phyloP scores from a whole-genome alignment of 2,888 invertebrate species.

The Orthosia gracilis region DNA sequence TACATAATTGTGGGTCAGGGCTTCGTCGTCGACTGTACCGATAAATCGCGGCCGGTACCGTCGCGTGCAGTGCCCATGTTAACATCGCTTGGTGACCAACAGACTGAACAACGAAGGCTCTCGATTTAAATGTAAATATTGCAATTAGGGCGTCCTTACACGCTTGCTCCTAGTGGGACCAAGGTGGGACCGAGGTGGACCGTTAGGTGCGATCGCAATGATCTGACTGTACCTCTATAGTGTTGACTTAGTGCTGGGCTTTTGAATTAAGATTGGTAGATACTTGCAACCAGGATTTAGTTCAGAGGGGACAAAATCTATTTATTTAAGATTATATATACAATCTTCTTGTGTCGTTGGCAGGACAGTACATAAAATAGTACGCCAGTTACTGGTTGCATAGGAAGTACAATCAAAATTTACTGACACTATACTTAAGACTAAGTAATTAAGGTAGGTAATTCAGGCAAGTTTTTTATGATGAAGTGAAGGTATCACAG shows the following conservation, averaged over 20 bases:
- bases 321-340: background rate
- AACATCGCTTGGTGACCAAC: constrained; percentile 74
- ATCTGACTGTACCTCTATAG: constrained; percentile 49
- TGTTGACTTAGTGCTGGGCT: constrained; percentile 32
- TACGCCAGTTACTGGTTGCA: no score
- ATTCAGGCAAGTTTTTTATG: no score
- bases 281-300: background rate
- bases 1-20: constrained; percentile 59
- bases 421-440: no score
- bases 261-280: constrained; percentile 8
- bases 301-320: background rate
- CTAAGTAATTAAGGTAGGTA: no score
- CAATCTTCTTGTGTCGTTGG: no score
- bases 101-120: constrained; percentile 75
- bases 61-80: constrained; percentile 78
- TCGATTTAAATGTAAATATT: constrained; percentile 87
- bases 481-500: background rate
- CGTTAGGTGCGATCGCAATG: constrained; percentile 69
- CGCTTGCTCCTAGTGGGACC: constrained; percentile 68
- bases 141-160: constrained; percentile 79
- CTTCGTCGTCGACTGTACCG: constrained; percentile 53
- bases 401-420: no score
- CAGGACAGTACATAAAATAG: no score
- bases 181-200: constrained; percentile 67
- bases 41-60: constrained; percentile 70